Base-by-base conservation (phyloP, 2,888 invertebrate genomes). In the Chrysina gloriosa region DNA sequence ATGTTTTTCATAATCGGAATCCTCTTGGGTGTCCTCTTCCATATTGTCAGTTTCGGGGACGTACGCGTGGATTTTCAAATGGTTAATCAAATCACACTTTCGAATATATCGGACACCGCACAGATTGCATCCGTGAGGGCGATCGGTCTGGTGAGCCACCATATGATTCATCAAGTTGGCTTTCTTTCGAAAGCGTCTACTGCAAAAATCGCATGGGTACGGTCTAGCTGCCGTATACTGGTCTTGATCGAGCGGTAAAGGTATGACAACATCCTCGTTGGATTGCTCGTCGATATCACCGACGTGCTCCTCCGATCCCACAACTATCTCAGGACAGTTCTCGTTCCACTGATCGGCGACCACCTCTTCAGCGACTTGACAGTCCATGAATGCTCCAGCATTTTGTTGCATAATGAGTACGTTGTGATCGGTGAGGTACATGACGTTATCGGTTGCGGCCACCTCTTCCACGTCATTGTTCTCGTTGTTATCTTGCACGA, bases 131-230 rank as follows among this genome's bases (percentile, higher is more conserved):
- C 90, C 90, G 79, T 93, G 92, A 1, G 93, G 92, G 5, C 93
- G 86, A 81, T 94, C 94, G 52, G 91, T 92, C 82, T 94, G 94
- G 83, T 94, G 94, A 0, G 93, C 91, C 3, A 93, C 90, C 92
- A 94, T 94, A 79, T 94, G 94, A 81, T 92, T 93, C 89, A 93
- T 92, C 0, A 94, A 85, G 70, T 92, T 93, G 2, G 91, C 91
- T 78, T 94, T 94, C 79, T 94, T 94, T 42, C 93, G 89, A 81
- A 94, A 94, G 70, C 94, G 86, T 0, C 93, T 87, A 70, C 92
- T 93, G 79, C 94, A 94, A 80, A 94, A 94, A 80, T 94, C 94
- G 79, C 94, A 94, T 0, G 94, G 94, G 85, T 92, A 93, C 0
- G 94, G 94, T 2, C 93, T 86, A 78, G 89, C 89, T 1, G 89